Evolutionary conservation across 2,888 invertebrate genomes (phyloP).

Genomic region (Cecidostiba fungosa): DNA sequence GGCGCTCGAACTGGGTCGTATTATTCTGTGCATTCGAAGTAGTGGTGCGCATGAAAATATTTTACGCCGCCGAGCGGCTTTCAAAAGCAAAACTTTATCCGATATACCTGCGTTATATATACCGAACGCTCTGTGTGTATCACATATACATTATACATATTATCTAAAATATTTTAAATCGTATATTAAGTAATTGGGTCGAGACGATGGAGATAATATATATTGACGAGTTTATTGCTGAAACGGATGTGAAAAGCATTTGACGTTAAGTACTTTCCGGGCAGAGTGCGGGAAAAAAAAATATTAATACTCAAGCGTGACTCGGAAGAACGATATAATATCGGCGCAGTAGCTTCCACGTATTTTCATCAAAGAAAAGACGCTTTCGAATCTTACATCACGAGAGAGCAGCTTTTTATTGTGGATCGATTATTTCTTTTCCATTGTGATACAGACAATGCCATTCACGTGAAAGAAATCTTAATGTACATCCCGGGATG

Average conservation of each 20-base stretch:
- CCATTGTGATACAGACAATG: conserved; percentile 26
- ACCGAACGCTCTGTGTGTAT: too few relatives aligned
- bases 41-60: not conserved
- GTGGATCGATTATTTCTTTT: conserved; percentile 3
- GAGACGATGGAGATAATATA: too few relatives aligned
- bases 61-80: not conserved
- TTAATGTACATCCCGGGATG: not conserved
- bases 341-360: not conserved
- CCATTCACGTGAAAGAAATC: not conserved
- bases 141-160: too few relatives aligned
- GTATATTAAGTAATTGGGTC: too few relatives aligned
- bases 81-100: not conserved
- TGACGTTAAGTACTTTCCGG: not conserved
- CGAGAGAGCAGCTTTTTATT: not conserved
- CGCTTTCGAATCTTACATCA: conserved; percentile 27
- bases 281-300: not conserved
- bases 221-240: too few relatives aligned
- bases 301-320: not conserved
- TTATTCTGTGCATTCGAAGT: not conserved
- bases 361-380: not conserved
- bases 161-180: too few relatives aligned
- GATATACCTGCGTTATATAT: not conserved
- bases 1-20: not conserved
- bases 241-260: too few relatives aligned
- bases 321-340: not conserved